Conservation (phyloP, 2,888 invertebrate species). For the Monochamus alternatus region DNA sequence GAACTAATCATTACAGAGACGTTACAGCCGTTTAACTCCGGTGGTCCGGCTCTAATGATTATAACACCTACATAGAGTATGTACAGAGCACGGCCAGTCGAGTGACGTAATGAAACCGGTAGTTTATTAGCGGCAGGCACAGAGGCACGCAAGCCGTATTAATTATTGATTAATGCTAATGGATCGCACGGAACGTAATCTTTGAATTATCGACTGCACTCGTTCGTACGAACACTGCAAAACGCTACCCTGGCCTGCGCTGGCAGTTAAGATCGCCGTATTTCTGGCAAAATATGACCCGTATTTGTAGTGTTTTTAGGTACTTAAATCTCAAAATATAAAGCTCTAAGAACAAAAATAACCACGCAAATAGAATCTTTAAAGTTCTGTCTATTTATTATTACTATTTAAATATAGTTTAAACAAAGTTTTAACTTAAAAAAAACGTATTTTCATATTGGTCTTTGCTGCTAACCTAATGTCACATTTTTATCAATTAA, state of each 20-base stretch:
- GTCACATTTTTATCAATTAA: too few species aligned
- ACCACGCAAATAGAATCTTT: too few species aligned
- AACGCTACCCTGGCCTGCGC: conserved; percentile 36
- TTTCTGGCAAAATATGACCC: too few species aligned
- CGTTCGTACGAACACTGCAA: conserved; percentile 55
- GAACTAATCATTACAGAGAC: conserved; percentile 4
- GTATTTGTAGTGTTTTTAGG: too few species aligned
- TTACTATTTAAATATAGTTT: too few species aligned
- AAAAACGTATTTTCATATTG: too few species aligned
- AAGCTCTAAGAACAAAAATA: too few species aligned
- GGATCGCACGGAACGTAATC: conserved; percentile 57
- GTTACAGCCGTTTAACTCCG: conserved; percentile 46
- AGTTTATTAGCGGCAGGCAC: conserved; percentile 58
- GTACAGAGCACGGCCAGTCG: conserved; percentile 40
- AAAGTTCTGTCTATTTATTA: too few species aligned
- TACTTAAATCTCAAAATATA: too few species aligned
- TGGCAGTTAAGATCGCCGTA: neutral
- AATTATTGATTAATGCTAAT: conserved; percentile 63
- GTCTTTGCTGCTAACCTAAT: too few species aligned
- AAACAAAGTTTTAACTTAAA: too few species aligned
- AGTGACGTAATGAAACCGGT: conserved; percentile 54
- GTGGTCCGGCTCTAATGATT: conserved; percentile 54
- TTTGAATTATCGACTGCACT: conserved; percentile 57
- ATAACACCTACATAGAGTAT: conserved; percentile 55
- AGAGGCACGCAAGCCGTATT: conserved; percentile 60